These are phyloP conservation scores for Tetragonisca angustula DNA, from an alignment of 2,888 invertebrate species.

Conservation along the genomic window DNA sequence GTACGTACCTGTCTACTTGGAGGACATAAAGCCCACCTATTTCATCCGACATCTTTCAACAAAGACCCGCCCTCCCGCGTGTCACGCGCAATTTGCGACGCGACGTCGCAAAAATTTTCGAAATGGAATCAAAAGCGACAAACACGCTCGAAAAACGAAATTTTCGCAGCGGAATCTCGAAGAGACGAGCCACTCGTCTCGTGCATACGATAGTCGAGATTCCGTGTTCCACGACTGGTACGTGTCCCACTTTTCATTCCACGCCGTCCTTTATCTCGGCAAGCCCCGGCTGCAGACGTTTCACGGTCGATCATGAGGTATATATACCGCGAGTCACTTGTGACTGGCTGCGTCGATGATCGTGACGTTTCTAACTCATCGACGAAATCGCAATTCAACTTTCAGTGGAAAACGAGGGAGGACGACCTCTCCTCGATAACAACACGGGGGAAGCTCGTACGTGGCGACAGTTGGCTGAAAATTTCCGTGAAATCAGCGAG, in stretches of 20 bases:
- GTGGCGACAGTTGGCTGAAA: neutral
- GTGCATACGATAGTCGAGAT: neutral
- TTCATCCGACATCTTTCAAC: neutral
- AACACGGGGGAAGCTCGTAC: neutral
- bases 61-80: too few relatives aligned
- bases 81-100: conserved; percentile 3
- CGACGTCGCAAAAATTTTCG: neutral
- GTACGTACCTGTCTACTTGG: too few relatives aligned
- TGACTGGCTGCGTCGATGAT: neutral
- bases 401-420: neutral
- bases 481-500: neutral
- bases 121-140: neutral
- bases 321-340: neutral
- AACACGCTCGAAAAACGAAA: conserved; percentile 18
- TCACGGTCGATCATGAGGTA: neutral
- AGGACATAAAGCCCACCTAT: neutral
- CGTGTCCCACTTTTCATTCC: neutral
- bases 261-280: neutral
- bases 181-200: neutral
- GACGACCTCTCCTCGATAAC: neutral
- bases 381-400: neutral
- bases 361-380: neutral
- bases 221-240: too few relatives aligned
- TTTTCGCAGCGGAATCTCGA: neutral
- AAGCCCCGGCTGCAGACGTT: neutral